Conservation (phyloP, 1,140 invertebrate genomes). For the Melanaphis sacchari region DNA sequence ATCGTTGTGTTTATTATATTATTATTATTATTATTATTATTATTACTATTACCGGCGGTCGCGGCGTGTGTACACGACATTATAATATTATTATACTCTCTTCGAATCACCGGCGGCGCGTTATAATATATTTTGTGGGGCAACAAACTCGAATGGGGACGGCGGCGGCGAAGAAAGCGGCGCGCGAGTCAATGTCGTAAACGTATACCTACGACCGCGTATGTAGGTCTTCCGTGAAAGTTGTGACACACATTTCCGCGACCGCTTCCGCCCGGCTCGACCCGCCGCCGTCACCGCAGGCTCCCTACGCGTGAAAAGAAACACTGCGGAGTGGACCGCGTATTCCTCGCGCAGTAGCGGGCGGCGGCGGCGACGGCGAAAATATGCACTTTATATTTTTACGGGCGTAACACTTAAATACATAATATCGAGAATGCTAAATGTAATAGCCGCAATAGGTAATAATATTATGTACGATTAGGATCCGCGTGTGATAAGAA, state of each 20-base stretch:
- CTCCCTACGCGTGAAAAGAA: not conserved
- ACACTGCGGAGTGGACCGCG: not conserved
- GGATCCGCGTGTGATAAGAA: not conserved
- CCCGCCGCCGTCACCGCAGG: not conserved
- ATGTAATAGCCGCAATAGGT: not conserved
- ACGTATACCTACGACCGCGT: not conserved
- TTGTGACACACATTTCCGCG: slow-evolving; percentile 47
- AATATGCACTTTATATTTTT: not conserved
- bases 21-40: not conserved
- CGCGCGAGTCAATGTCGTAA: not conserved
- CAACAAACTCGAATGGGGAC: slow-evolving; percentile 45
- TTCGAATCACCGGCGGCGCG: slow-evolving; percentile 23
- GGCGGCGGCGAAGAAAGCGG: slow-evolving; percentile 47
- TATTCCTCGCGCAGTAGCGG: no score
- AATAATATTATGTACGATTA: not conserved
- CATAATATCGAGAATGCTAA: no score
- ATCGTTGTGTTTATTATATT: not conserved
- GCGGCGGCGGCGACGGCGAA: not conserved
- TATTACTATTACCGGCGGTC: not conserved
- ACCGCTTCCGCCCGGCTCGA: not conserved
- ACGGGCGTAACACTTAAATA: no score
- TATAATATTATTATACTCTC: not conserved
- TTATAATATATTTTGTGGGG: slow-evolving; percentile 43
- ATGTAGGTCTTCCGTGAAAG: slow-evolving; percentile 56
- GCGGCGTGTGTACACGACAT: not conserved